Evolutionary conservation across 2,888 invertebrate genomes (phyloP), one percentile per base, ranked within the genome.

Genomic region (Adineta ricciae): DNA sequence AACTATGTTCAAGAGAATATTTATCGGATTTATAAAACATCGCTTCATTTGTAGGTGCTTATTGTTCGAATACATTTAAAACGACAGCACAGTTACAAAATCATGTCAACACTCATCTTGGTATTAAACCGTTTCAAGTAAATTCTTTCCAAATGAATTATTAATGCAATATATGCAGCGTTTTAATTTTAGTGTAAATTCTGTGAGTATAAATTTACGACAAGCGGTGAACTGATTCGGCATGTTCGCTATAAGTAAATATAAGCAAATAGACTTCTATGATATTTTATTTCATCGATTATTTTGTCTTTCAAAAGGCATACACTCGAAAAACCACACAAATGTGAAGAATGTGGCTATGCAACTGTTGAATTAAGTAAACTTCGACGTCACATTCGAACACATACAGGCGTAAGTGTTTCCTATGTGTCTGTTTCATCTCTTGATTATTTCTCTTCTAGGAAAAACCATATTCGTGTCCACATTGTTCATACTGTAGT

Each of bases 311-410:
- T 54, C 41, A 50, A 36, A 32, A 84, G 94, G 88, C 98, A 98
- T 90, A 97, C 97, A 0, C 95, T 96, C 90, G 97, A 97, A 91
- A 97, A 97, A 90, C 97, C 97, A 0, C 97, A 98, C 91, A 96
- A 96, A 90, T 98, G 98, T 90, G 41, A 78, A 41, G 96, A 97
- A 89, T 96, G 96, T 91, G 96, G 96, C 91, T 98, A 98, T 91
- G 95, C 96, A 0, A 96, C 96, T 87, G 97, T 98, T 0, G 97
- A 98, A 90, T 91, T 97, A 87, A 96, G 96, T 86, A 98, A 98
- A 92, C 92, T 98, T 87, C 95, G 96, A 86, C 93, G 97, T 21
- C 97, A 97, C 89, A 95, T 97, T 89, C 93, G 97, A 83, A 96
- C 96, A 89, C 91, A 97, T 89, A 97, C 97, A 0, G 97, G 87